Evolutionary conservation across 2,888 invertebrate genomes (phyloP).

Genomic region (Eilema depressum): DNA sequence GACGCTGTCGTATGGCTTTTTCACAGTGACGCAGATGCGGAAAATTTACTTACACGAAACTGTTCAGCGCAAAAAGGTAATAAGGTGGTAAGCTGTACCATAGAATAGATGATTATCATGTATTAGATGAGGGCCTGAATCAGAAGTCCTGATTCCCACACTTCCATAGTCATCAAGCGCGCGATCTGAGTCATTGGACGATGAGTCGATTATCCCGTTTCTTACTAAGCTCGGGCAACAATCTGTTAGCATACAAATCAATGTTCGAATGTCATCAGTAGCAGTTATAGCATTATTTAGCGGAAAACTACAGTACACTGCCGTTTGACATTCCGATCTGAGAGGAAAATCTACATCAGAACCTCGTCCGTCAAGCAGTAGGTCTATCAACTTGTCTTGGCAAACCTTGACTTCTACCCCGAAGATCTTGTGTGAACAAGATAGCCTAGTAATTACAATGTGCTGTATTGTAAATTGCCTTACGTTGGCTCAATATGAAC

Average conservation of each 20-base stretch:
- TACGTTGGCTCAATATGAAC: neutral
- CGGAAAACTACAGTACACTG: neutral
- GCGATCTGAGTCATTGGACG: neutral
- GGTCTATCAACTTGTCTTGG: neutral
- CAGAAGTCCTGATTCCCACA: neutral
- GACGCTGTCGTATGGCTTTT: no score
- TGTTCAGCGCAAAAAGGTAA: no score
- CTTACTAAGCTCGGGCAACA: neutral
- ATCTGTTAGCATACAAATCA: neutral
- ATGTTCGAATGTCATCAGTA: neutral
- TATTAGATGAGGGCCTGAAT: neutral
- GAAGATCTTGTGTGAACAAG: neutral
- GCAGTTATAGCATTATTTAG: neutral
- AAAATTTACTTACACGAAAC: no score
- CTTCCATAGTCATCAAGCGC: neutral
- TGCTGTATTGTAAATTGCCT: neutral
- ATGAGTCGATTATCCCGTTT: neutral
- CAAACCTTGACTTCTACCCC: neutral
- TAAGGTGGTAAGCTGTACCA: no score
- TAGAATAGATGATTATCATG: no score
- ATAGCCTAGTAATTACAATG: no score
- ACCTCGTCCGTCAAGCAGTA: neutral
- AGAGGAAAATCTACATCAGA: neutral
- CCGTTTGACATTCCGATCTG: no score
- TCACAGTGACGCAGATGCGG: no score